Evolutionary conservation across 2,888 invertebrate genomes (phyloP).

Genomic region (Heliconius cydno): DNA sequence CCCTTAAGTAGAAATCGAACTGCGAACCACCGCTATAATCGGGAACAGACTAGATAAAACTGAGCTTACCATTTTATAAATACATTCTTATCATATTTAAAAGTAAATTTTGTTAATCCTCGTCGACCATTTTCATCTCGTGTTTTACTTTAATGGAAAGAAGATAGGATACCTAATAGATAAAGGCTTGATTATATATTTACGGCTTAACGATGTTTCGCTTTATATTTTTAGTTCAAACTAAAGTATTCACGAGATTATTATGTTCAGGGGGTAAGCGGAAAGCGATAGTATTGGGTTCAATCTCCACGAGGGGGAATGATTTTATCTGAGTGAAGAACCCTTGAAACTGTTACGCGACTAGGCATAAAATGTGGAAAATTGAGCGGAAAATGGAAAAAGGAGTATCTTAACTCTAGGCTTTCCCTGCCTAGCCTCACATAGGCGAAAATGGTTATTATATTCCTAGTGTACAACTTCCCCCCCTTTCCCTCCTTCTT

Average conservation of each 20-base stretch:
- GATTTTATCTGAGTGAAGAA: not conserved
- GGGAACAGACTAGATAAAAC: not conserved
- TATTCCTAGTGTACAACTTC: too few species aligned
- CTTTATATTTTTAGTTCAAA: conserved; percentile 40
- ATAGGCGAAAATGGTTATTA: too few species aligned
- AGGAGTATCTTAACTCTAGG: too few species aligned
- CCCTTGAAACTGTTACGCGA: too few species aligned
- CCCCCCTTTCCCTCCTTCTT: too few species aligned
- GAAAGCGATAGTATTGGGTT: not conserved
- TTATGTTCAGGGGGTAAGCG: not conserved
- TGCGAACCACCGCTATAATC: not conserved
- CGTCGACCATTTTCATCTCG: not conserved
- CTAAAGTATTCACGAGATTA: not conserved
- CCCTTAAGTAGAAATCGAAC: not conserved
- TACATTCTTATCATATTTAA: not conserved
- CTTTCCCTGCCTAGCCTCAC: too few species aligned
- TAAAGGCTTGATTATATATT: conserved; percentile 51
- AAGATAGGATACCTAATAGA: conserved; percentile 29
- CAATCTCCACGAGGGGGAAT: not conserved
- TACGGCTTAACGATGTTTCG: conserved; percentile 47
- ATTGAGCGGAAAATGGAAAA: too few species aligned
- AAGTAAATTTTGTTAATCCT: not conserved
- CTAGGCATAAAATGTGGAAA: too few species aligned
- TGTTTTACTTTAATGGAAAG: conserved; percentile 8
- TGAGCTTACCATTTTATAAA: not conserved